Conservation (phyloP, 2,113 vertebrate species). For the Corynorhinus townsendii region DNA sequence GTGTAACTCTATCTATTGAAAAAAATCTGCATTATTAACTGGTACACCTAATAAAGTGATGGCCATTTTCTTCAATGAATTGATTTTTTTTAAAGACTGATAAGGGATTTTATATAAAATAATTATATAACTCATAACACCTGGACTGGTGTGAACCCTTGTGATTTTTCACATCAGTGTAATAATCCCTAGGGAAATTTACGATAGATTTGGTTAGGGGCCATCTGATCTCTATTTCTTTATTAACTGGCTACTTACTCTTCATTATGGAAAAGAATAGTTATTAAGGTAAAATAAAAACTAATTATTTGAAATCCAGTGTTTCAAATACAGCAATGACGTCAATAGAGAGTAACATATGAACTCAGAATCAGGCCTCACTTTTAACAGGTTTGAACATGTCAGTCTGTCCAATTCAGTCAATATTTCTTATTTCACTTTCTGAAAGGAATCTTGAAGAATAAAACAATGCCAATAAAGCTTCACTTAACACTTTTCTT, state of each 20-base stretch:
- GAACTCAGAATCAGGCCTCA: constrained; percentile 36
- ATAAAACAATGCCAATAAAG: constrained; percentile 57
- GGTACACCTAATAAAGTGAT: neutral
- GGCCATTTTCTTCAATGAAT: constrained; percentile 66
- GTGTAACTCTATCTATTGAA: too few species aligned
- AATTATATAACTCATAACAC: constrained; percentile 70
- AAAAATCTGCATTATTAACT: too few species aligned
- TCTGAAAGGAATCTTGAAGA: constrained; percentile 56
- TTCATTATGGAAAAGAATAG: constrained; percentile 53
- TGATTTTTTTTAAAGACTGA: constrained; percentile 55
- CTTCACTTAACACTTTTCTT: constrained; percentile 23
- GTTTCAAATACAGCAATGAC: constrained; percentile 53
- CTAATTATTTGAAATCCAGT: constrained; percentile 32
- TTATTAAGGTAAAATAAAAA: constrained; percentile 42
- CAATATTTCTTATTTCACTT: constrained; percentile 60
- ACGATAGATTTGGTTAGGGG: constrained; percentile 47
- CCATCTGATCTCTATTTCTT: constrained; percentile 44
- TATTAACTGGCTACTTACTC: constrained; percentile 68
- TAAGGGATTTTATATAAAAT: constrained; percentile 70
- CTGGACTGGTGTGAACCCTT: constrained; percentile 57
- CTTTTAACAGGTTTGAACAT: constrained; percentile 26
- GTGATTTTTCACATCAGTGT: constrained; percentile 64
- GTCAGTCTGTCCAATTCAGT: neutral
- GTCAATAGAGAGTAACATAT: constrained; percentile 40
- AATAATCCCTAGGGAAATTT: constrained; percentile 57